Evolutionary conservation across 2,113 vertebrate species (phyloP).

Genomic region (Channa argus): DNA sequence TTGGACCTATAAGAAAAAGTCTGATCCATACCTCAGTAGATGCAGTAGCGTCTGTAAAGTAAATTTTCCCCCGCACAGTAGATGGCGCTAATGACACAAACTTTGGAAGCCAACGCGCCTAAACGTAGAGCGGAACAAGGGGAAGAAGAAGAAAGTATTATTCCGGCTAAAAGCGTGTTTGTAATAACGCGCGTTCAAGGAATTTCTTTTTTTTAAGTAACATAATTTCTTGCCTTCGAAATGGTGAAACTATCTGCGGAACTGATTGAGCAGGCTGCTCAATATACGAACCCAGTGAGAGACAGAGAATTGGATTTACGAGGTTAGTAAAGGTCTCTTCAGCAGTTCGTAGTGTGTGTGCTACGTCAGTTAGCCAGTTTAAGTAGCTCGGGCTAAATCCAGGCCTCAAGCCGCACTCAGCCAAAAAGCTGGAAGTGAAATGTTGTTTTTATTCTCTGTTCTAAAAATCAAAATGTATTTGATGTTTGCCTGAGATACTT

Average conservation of each 20-base stretch:
- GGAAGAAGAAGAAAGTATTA: constrained; percentile 1
- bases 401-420: background rate
- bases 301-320: constrained; percentile 93
- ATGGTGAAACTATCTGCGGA: constrained; percentile 97
- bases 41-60: too few species aligned
- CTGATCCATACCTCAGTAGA: too few species aligned
- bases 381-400: background rate
- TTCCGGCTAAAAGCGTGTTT: constrained; percentile 6
- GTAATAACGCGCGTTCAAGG: too few species aligned
- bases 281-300: constrained; percentile 93
- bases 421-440: background rate
- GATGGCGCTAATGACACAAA: too few species aligned
- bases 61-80: too few species aligned
- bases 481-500: too few species aligned
- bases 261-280: constrained; percentile 94
- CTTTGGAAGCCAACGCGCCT: too few species aligned
- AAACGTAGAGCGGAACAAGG: too few species aligned
- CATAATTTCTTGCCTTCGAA: constrained; percentile 3
- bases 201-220: too few species aligned
- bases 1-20: too few species aligned
- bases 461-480: too few species aligned
- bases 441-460: too few species aligned
- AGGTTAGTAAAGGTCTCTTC: constrained; percentile 76
- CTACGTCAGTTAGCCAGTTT: background rate
- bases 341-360: accelerated